phyloP scores from a whole-genome alignment of 2,888 invertebrate species.

The Tolmerus cingulatus region DNA sequence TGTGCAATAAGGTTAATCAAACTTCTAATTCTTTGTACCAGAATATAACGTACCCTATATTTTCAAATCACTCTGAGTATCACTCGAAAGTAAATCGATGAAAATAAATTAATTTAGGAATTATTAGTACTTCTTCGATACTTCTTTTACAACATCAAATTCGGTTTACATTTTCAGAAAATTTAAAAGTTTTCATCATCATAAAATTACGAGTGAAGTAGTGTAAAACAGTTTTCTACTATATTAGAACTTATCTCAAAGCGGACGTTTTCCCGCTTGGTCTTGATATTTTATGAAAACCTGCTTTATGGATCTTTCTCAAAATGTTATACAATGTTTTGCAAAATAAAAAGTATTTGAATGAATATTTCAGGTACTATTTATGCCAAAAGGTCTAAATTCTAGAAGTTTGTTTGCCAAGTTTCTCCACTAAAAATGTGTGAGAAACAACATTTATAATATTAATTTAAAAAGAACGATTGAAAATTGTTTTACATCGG shows the following conservation, averaged over 20 bases:
- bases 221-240: too few relatives aligned
- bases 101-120: background rate
- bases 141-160: background rate
- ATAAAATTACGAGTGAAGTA: background rate
- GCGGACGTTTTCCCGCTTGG: too few relatives aligned
- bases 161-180: background rate
- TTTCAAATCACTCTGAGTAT: background rate
- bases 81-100: background rate
- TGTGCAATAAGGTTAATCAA: too few relatives aligned
- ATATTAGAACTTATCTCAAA: too few relatives aligned
- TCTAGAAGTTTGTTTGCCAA: background rate
- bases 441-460: background rate
- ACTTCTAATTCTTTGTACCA: too few relatives aligned
- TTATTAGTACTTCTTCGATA: background rate
- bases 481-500: background rate
- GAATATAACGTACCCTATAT: background rate
- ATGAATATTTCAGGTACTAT: background rate
- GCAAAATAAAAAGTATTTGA: background rate
- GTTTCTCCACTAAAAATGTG: background rate
- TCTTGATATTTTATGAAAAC: too few relatives aligned
- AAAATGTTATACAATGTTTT: too few relatives aligned
- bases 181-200: background rate
- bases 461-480: background rate
- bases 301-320: too few relatives aligned
- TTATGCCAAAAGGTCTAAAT: too few relatives aligned